These are phyloP conservation scores for Pandemis corylana DNA, from an alignment of 2,888 invertebrate species.

Conservation along the genomic window DNA sequence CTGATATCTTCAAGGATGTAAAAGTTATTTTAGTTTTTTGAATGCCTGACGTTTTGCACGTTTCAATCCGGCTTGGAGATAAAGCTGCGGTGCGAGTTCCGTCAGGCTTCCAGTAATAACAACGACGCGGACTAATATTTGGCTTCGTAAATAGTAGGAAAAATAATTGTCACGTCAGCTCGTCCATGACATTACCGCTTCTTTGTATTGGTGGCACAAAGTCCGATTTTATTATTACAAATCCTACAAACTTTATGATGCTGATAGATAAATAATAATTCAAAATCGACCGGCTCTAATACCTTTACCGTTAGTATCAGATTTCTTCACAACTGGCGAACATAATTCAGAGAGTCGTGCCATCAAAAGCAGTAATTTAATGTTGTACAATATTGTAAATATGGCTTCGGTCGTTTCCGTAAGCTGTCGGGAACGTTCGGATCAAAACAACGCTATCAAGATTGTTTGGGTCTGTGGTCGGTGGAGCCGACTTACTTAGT, in stretches of 20 bases:
- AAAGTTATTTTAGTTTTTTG: not conserved
- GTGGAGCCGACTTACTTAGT: slow-evolving; percentile 34
- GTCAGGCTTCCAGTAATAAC: slow-evolving; percentile 1
- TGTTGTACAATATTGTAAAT: slow-evolving; percentile 52
- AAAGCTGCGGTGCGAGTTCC: not conserved
- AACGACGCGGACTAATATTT: not conserved
- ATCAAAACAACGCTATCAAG: slow-evolving; percentile 68
- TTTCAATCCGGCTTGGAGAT: slow-evolving; percentile 9
- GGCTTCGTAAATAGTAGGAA: not conserved
- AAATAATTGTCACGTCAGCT: too few species aligned
- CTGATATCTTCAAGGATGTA: not conserved
- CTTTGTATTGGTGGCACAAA: slow-evolving; percentile 58
- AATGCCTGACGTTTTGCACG: slow-evolving; percentile 21
- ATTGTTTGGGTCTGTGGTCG: slow-evolving; percentile 33
- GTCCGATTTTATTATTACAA: slow-evolving; percentile 54
- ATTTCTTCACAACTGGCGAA: not conserved
- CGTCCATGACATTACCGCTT: slow-evolving; percentile 22
- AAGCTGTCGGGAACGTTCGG: slow-evolving; percentile 66
- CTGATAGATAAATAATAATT: slow-evolving; percentile 20
- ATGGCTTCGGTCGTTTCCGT: slow-evolving; percentile 69
- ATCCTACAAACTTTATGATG: slow-evolving; percentile 22
- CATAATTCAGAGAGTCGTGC: slow-evolving; percentile 11
- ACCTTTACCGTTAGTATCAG: not conserved
- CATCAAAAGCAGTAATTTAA: slow-evolving; percentile 22
- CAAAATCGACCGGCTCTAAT: not conserved